Evolutionary conservation across 2,797 vertebrate genomes (phyloP), one percentile per base, ranked within the genome.

Genomic region (Acanthurus leucopareius): DNA sequence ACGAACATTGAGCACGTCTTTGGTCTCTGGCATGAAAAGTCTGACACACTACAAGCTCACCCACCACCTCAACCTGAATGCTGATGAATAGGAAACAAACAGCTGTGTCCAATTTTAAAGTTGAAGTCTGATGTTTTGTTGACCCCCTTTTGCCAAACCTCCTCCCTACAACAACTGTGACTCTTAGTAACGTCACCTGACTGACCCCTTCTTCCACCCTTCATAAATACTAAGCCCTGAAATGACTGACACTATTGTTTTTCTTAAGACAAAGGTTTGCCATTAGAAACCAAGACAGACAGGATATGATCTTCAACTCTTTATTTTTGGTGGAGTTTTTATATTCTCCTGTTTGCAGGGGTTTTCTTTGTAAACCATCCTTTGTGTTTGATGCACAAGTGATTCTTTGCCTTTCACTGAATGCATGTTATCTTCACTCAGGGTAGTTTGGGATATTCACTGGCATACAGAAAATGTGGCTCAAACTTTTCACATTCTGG

Each of bases 401-500:
- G 52, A 69, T 57, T 59, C 11, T 10, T 19, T 25, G 47, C 42
- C 20, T 56, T 65, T 65, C 17, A 63, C 11, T 65, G 0, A 1
- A 5, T n/a, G 19, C 19, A 73, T 35, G 19, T 45, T 49, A 66
- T 75, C 51, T 69, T 66, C 15, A 25, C 20, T 10, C 42, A 45
- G 20, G 7, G 16, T 48, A 2, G 10, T 73, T 38, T 71, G n/a
- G 57, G 22, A 52, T 49, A 25, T 49, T 72, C 40, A 35, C 13
- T 42, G 15, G 10, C 7, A 38, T n/a, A 19, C 2, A 14, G 59
- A 22, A 58, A 45, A 71, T 68, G 28, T 35, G 62, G 25, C 64
- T 71, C 13, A 61, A 61, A 75, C 38, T 42, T 19, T 66, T 40
- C 56, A 62, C 49, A 54, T 69, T 58, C 52, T 56, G 19, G 51